Percentiles rank a stretch among this genome's conserved stretches.
phyloP scores from a whole-genome alignment of 2,113 vertebrate species.

The Pseudorasbora parva region DNA sequence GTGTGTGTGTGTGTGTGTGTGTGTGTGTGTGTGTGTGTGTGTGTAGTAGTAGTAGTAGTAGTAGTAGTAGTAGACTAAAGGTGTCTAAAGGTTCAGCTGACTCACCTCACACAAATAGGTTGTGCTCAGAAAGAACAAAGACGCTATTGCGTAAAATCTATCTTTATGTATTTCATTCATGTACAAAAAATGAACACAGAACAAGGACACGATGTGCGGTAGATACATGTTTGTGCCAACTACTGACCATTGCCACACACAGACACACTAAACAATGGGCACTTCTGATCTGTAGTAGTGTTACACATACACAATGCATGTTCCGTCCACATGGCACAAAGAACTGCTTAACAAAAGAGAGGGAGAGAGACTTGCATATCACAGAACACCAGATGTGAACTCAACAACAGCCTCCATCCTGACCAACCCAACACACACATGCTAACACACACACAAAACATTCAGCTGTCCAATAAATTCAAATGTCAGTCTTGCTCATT shows the following conservation, averaged over 20 bases:
- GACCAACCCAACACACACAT: conserved; percentile 8
- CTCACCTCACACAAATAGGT: no score
- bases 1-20: no score
- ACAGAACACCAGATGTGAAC: conserved; percentile 25
- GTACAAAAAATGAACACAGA: not conserved
- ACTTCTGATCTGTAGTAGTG: conserved; percentile 33
- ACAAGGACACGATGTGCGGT: not conserved
- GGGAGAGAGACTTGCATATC: conserved; percentile 22
- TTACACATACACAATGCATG: conserved; percentile 11
- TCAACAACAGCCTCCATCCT: conserved; percentile 22
- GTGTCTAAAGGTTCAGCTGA: no score
- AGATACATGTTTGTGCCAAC: not conserved
- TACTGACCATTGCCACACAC: conserved; percentile 32
- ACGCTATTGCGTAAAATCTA: not conserved
- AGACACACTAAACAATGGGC: conserved; percentile 8
- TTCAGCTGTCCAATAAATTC: conserved; percentile 34
- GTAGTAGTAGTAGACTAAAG: no score
- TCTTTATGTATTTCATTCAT: not conserved
- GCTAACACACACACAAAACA: conserved; percentile 4
- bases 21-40: no score
- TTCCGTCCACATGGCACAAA: conserved; percentile 34
- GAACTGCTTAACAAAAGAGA: conserved; percentile 18
- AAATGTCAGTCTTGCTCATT: conserved; percentile 1
- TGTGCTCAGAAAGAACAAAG: no score
- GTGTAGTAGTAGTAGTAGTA: no score